Evolutionary conservation across 2,888 invertebrate genomes (phyloP), one percentile per base, ranked within the genome.

Genomic region (Hydrotaea diabolus): DNA sequence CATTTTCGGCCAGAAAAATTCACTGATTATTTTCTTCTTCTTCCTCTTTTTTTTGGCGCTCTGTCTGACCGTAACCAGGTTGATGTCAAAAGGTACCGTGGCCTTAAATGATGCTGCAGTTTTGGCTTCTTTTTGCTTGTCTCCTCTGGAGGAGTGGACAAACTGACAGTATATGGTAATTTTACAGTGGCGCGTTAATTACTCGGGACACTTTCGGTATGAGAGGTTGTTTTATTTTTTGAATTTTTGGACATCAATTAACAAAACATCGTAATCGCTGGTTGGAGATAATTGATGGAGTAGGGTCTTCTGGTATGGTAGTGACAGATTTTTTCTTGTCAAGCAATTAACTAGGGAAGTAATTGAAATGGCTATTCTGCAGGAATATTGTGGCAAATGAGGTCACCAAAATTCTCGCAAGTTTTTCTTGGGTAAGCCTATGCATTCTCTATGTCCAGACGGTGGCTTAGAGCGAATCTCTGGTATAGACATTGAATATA

Each of bases 171-270:
- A 59, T 43, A 26, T 59, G 69, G 59, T 59, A 73, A 73, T 62
- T 66, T 72, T 39, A 39, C 49, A 66, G 55, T 83, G 76, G 23
- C 5, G 31, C 75, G 75, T 74, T 77, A 75, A 77, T 72, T 82
- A 15, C 49, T 2, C 46, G 23, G 69, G 49, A 15, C 49, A 64
- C 36, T n/a, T n/a, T n/a, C n/a, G n/a, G 64, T 64, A 36, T 64
- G n/a, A 2, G 17, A 36, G 36, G 23, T 62, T 31, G n/a, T 64
- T 66, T 75, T 13, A 75, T 72, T 26, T 39, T 55, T 72, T 80
- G 26, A 55, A 81, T 73, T 77, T 66, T 73, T 57, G 11, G 53
- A 80, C 71, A 1, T 80, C 71, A 11, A 71, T 69, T 80, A 69
- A 49, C 43, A 39, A 39, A 39, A 39, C 49, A 49, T 49, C 49